Conservation (phyloP, 2,113 vertebrate genomes). For the Hydrolagus affinis region DNA sequence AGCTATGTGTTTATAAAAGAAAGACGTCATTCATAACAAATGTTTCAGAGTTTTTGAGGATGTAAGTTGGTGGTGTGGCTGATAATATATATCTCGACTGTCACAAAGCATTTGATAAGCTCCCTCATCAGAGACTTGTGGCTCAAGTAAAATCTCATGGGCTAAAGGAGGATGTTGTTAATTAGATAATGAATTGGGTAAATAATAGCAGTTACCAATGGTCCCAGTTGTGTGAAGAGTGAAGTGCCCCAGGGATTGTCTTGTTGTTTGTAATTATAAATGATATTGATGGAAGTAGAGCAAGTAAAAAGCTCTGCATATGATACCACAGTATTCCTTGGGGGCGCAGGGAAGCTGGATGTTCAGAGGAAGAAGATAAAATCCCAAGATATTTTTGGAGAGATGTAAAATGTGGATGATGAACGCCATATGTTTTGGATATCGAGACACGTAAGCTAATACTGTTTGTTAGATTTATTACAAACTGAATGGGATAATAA, state of each 20-base stretch:
- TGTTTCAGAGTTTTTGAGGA: neutral
- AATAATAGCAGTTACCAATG: neutral
- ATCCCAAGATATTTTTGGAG: neutral
- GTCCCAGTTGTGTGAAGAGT: neutral
- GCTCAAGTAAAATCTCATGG: neutral
- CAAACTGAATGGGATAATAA: too few relatives aligned
- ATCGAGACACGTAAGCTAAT: neutral
- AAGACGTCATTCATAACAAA: neutral
- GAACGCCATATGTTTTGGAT: neutral
- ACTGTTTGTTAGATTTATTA: neutral
- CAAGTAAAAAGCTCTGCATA: neutral
- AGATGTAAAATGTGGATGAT: neutral
- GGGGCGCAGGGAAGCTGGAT: neutral
- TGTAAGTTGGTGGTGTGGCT: neutral
- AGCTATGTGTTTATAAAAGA: neutral
- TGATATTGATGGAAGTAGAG: neutral
- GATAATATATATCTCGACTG: neutral
- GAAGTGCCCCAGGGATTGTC: neutral
- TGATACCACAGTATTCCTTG: too few relatives aligned
- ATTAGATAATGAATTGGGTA: neutral
- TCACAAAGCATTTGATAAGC: neutral
- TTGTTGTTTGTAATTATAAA: neutral
- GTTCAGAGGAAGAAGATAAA: neutral
- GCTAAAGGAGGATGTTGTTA: neutral
- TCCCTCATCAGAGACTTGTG: neutral